Evolutionary conservation across 2,888 invertebrate species (phyloP).

Genomic region (Erynnis tages): DNA sequence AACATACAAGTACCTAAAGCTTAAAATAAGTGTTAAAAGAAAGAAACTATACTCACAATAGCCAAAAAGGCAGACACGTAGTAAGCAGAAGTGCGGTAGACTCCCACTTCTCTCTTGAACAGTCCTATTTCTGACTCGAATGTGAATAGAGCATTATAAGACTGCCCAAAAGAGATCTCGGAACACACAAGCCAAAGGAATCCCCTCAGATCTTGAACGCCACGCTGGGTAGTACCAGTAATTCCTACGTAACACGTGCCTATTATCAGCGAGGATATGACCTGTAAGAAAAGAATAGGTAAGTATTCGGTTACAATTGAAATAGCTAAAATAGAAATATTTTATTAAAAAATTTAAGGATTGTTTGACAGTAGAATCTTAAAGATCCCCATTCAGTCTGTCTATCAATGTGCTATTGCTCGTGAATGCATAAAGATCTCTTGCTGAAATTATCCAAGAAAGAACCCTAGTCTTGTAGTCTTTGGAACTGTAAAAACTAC

Average conservation of each 20-base stretch:
- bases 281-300: conserved; percentile 40
- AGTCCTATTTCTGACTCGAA: conserved; percentile 64
- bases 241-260: conserved; percentile 65
- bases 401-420: too few species aligned
- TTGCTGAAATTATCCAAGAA: too few species aligned
- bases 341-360: too few species aligned
- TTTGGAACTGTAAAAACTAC: too few species aligned
- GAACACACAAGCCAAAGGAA: conserved; percentile 74
- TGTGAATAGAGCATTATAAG: conserved; percentile 70
- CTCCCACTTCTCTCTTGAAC: conserved; percentile 67
- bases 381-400: too few species aligned
- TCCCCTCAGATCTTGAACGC: conserved; percentile 71
- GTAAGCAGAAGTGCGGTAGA: conserved; percentile 70
- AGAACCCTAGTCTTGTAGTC: too few species aligned
- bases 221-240: conserved; percentile 66
- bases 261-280: conserved; percentile 66
- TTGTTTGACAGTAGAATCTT: too few species aligned
- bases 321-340: too few species aligned
- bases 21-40: too few species aligned
- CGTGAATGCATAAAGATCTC: too few species aligned
- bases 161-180: conserved; percentile 70
- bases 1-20: not conserved
- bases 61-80: conserved; percentile 58
- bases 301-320: too few species aligned
- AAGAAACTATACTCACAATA: conserved; percentile 61